These are phyloP conservation scores for western clawed frog (Xenopus tropicalis) DNA, from an alignment of 2,113 vertebrate genomes.

Conservation along the genomic window DNA sequence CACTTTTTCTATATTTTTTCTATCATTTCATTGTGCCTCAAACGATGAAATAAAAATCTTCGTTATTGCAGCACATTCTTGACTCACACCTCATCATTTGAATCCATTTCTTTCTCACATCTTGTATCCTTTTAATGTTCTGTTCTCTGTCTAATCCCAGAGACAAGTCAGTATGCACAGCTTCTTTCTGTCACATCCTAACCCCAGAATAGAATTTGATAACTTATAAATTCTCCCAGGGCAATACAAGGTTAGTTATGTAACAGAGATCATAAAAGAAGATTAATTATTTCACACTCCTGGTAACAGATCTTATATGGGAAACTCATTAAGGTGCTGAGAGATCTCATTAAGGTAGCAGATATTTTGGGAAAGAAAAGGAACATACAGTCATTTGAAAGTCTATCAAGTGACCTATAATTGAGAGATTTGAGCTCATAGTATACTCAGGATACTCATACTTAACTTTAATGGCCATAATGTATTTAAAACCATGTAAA, in stretches of 20 bases:
- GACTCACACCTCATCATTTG: no score
- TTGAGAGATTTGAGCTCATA: background rate
- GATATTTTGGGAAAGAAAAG: constrained; percentile 12
- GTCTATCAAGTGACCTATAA: constrained; percentile 2
- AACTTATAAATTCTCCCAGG: background rate
- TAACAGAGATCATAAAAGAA: constrained; percentile 6
- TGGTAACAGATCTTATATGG: background rate
- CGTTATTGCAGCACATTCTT: no score
- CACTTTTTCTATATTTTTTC: no score
- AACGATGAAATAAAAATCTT: no score
- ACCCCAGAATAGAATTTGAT: background rate
- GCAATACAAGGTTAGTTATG: background rate
- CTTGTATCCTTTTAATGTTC: no score
- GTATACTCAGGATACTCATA: no score
- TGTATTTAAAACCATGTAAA: no score
- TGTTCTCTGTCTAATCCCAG: no score
- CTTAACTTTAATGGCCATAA: no score
- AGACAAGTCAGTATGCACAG: no score
- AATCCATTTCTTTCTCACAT: no score
- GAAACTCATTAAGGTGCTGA: constrained; percentile 16
- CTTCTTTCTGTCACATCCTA: background rate
- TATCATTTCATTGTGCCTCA: no score
- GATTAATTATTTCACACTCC: background rate
- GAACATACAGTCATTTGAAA: constrained; percentile 1
- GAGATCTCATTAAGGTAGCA: background rate